These are phyloP conservation scores for Drosophila elegans DNA, from an alignment of 1,140 invertebrate species.

Conservation along the genomic window DNA sequence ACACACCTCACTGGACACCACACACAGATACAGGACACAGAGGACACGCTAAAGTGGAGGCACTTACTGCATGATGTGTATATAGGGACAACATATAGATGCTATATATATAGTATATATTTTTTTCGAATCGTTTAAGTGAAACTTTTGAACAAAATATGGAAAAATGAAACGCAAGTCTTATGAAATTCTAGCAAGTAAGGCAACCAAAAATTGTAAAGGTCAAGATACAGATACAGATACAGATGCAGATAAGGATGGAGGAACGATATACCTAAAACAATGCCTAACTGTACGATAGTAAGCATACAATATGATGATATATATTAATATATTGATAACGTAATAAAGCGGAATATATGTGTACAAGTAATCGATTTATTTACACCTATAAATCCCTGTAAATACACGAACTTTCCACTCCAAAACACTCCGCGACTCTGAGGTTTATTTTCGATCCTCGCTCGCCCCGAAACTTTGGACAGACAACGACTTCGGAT, in stretches of 20 bases:
- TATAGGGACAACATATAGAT: constrained; percentile 32
- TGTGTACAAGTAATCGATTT: constrained; percentile 53
- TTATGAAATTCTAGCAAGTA: constrained; percentile 78
- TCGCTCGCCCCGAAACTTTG: background rate
- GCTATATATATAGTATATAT: constrained; percentile 54
- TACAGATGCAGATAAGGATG: constrained; percentile 23
- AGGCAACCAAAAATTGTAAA: constrained; percentile 74
- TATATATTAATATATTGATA: constrained; percentile 23
- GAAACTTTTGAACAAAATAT: constrained; percentile 70
- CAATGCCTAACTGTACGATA: constrained; percentile 46
- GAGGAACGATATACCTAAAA: constrained; percentile 42
- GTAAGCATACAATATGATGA: constrained; percentile 24
- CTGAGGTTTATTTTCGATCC: background rate
- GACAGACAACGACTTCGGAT: constrained; percentile 26
- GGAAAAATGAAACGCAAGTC: constrained; percentile 79
- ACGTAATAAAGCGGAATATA: constrained; percentile 34
- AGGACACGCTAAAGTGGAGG: constrained; percentile 11
- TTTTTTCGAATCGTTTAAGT: constrained; percentile 74
- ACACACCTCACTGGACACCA: constrained; percentile 20
- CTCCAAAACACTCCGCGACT: background rate
- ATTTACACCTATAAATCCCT: constrained; percentile 34
- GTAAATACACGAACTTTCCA: constrained; percentile 22
- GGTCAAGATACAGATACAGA: constrained; percentile 50
- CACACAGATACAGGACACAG: constrained; percentile 16
- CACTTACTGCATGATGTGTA: constrained; percentile 45